These are phyloP conservation scores for Proisotoma minuta DNA, from an alignment of 2,888 invertebrate species.

Conservation along the genomic window DNA sequence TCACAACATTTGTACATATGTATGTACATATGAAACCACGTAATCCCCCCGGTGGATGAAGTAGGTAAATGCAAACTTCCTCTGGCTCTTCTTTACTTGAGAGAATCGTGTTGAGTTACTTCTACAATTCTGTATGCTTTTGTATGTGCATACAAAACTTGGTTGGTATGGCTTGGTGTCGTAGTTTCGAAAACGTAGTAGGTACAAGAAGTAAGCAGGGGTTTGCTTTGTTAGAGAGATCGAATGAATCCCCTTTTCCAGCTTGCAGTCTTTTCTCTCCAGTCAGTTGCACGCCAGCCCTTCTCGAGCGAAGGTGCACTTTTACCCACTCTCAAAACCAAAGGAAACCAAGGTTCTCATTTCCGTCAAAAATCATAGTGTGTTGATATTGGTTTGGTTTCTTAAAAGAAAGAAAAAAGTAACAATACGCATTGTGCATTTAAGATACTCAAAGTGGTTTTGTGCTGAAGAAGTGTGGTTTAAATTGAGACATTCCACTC, in stretches of 20 bases:
- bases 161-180: background rate
- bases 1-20: constrained; percentile 10
- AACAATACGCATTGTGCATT: background rate
- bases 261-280: constrained; percentile 22
- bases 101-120: too few species aligned
- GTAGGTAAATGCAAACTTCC: constrained; percentile 43
- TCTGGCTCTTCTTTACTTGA: too few species aligned
- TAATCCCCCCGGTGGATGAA: constrained; percentile 38
- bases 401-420: background rate
- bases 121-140: background rate
- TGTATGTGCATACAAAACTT: background rate
- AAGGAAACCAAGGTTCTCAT: background rate
- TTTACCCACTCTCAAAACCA: too few species aligned
- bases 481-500: constrained; percentile 44
- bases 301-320: constrained; percentile 40
- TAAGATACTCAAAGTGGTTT: background rate
- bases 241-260: constrained; percentile 30
- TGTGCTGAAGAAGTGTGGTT: constrained; percentile 6
- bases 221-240: background rate
- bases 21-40: constrained; percentile 21
- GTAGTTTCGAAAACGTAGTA: constrained; percentile 1
- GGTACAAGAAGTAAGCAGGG: too few species aligned
- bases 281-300: constrained; percentile 44
- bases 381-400: background rate
- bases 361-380: background rate